Evolutionary conservation across 2,797 vertebrate species (phyloP).

Genomic region (Nannoperca obscura): DNA sequence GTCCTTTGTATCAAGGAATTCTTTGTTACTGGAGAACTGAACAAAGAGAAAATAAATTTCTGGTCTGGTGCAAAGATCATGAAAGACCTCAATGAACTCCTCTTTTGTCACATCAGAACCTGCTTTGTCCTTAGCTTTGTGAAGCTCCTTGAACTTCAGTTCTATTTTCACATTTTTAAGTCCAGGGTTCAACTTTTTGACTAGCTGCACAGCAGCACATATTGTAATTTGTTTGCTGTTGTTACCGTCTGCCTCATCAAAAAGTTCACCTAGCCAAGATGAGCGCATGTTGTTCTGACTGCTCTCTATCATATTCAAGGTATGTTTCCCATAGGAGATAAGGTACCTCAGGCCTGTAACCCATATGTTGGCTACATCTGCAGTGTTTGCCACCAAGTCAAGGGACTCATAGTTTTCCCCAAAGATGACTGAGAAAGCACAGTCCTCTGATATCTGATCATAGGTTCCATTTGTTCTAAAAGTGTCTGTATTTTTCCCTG

Average conservation of each 20-base stretch:
- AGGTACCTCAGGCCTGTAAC: slow-evolving; percentile 97
- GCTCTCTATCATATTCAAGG: slow-evolving; percentile 96
- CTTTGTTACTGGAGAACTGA: slow-evolving; percentile 99
- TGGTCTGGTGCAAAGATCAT: slow-evolving; percentile 97
- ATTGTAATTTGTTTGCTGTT: slow-evolving; percentile 88
- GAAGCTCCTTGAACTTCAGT: slow-evolving; percentile 97
- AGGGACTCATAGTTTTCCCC: slow-evolving; percentile 97
- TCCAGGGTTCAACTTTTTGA: slow-evolving; percentile 94
- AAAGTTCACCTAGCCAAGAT: slow-evolving; percentile 96
- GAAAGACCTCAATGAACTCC: slow-evolving; percentile 98
- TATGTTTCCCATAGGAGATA: slow-evolving; percentile 98
- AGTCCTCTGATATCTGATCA: slow-evolving; percentile 99
- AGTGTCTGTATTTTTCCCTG: slow-evolving; percentile 98
- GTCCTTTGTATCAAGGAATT: slow-evolving; percentile 97
- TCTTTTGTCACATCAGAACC: slow-evolving; percentile 91
- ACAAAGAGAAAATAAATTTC: slow-evolving; percentile 99
- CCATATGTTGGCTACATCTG: slow-evolving; percentile 98
- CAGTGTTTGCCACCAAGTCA: slow-evolving; percentile 97
- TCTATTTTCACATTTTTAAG: slow-evolving; percentile 97
- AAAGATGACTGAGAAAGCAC: slow-evolving; percentile 96
- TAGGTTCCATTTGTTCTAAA: slow-evolving; percentile 97
- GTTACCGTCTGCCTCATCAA: slow-evolving; percentile 88
- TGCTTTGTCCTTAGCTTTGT: slow-evolving; percentile 93
- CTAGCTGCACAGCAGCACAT: slow-evolving; percentile 91
- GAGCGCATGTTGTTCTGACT: slow-evolving; percentile 96